Conservation (phyloP, 2,797 vertebrate species). For the Craterocephalus amniculus region DNA sequence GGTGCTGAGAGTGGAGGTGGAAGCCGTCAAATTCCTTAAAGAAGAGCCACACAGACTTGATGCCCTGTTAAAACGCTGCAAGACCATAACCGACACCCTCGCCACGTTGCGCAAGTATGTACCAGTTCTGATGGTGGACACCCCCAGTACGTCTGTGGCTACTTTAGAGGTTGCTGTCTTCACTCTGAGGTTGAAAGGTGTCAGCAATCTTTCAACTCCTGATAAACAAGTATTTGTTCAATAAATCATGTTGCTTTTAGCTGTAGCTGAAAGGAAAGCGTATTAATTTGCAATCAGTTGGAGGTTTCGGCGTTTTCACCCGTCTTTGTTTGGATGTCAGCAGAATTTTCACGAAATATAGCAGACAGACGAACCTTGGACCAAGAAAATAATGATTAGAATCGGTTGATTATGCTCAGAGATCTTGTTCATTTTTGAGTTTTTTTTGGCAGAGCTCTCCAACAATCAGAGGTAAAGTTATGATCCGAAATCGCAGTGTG, state of each 20-base stretch:
- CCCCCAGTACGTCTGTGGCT: background rate
- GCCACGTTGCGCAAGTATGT: slow-evolving; percentile 89
- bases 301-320: slow-evolving; percentile 2
- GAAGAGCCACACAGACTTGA: slow-evolving; percentile 96
- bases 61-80: slow-evolving; percentile 95
- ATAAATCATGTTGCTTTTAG: slow-evolving; percentile 2
- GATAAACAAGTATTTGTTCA: background rate
- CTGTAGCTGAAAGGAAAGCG: background rate
- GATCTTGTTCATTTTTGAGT: too few species aligned
- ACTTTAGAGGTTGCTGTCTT: background rate
- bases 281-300: slow-evolving; percentile 14
- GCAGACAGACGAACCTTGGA: background rate
- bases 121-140: slow-evolving; percentile 15
- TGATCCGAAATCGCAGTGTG: slow-evolving; percentile 14
- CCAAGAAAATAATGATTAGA: slow-evolving; percentile 20
- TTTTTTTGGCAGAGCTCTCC: slow-evolving; percentile 10
- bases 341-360: slow-evolving; percentile 39
- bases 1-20: slow-evolving; percentile 96
- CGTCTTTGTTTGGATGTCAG: slow-evolving; percentile 22
- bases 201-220: slow-evolving; percentile 9
- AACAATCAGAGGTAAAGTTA: background rate
- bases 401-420: slow-evolving; percentile 8
- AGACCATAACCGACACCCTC: slow-evolving; percentile 90
- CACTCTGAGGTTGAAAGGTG: slow-evolving; percentile 4
- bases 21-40: slow-evolving; percentile 98